Evolutionary conservation across 2,888 invertebrate species (phyloP), one percentile per base, ranked within the genome.

Genomic region (Amphiduros pacificus): DNA sequence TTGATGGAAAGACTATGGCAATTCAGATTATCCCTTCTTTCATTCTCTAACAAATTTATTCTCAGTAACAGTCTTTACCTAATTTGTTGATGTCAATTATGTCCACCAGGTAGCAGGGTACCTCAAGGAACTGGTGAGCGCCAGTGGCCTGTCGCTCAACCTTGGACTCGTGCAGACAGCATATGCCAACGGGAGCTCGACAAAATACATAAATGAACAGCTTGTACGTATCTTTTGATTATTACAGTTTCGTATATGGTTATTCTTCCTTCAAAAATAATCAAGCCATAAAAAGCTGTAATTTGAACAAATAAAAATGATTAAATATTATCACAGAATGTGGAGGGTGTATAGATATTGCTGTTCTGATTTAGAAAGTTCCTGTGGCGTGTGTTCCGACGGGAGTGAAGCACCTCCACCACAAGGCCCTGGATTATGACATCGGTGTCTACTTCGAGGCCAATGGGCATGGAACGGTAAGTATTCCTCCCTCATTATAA

Each of bases 361-460:
- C n/a, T n/a, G n/a, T n/a, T n/a, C n/a, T n/a, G n/a, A n/a, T 85
- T 22, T 83, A 94, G 93, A 89, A 91, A 86, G 88, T 98, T 53
- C 93, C 94, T 26, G 94, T 95, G 2, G 88, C 89, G 0, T 97
- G 94, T 82, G 94, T 91, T 11, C 88, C 92, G 60, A 99, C 99
- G 0, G 99, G 99, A 11, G 97, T 99, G 0, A 99, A 99, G 82
- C 90, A 98, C 83, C 85, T 99, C 26, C 98, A 99, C 80, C 91
- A 92, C 77, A 91, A 91, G 77, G 98, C 98, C 0, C 77, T 89
- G 40, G 88, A 92, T 59, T 97, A 89, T 84, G 97, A 99, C 79
- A 88, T 99, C 73, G 98, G 98, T 2, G 88, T 99, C 3, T 99
- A 99, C 84, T 99, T 99, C 83, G 99, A 99, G 69, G 98, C 99